Base-by-base conservation (phyloP, 2,797 vertebrate species). In the Rhadinocentrus ornatus region DNA sequence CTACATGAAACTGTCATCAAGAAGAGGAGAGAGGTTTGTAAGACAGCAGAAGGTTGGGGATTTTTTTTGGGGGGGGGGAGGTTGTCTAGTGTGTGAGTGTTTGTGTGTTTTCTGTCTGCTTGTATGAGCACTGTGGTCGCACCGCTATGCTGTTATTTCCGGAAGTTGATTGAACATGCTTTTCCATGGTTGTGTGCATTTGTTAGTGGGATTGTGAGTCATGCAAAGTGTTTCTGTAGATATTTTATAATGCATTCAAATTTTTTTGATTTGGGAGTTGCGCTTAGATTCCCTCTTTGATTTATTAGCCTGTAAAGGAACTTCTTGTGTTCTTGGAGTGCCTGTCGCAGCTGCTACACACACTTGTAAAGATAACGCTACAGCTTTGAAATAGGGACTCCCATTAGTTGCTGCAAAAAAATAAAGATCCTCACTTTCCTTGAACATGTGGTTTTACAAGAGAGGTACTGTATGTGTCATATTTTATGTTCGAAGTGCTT, bases 271-370 rank as follows among this genome's bases (percentile, higher is more conserved):
- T 87, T 75, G 60, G 75, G 71, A 81, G 66, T 73, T 31, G 35
- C 65, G 69, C 41, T 46, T 78, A 65, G 60, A 83, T 81, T 88
- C 84, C 73, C 82, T 63, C 56, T 81, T 62, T 48, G 67, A 75
- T 80, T 82, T 0, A 71, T 71, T 77, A 48, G 56, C 84, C 57
- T 89, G 80, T 88, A 77, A 88, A 82, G 70, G 73, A 66, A 16
- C 9, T 75, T 58, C 20, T 66, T 46, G 73, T 86, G 75, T 75
- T 87, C 78, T 84, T 60, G 78, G 88, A 85, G 88, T 91, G 86
- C 90, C 88, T 92, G 90, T 81, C 74, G 26, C 86, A 88, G 90
- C 87, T 86, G 80, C 82, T 83, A 77, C 69, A 79, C 85, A 81
- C 73, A 80, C 75, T 69, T 88, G 78, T 90, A 86, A 79, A 89